phyloP scores from a whole-genome alignment of 2,888 invertebrate genomes.

The Heliconius charithonia region DNA sequence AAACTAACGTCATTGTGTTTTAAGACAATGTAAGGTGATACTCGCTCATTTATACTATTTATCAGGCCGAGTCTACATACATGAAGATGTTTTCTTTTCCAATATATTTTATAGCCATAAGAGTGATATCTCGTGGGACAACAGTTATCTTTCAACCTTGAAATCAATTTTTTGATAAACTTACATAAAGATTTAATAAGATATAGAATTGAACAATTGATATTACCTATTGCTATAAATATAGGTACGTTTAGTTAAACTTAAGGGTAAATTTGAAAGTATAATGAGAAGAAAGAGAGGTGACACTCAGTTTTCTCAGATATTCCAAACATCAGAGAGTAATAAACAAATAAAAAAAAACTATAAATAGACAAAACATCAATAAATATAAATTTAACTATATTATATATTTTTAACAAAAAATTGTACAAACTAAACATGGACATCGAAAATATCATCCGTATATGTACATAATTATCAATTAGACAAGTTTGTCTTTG shows the following conservation, averaged over 20 bases:
- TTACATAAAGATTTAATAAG: neutral
- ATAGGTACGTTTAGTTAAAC: neutral
- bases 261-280: neutral
- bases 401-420: neutral
- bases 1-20: too few relatives aligned
- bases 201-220: neutral
- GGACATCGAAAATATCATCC: neutral
- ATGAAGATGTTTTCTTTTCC: neutral
- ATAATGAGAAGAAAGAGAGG: neutral
- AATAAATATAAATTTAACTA: neutral
- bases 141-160: constrained; percentile 14
- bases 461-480: neutral
- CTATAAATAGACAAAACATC: neutral
- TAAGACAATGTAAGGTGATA: neutral
- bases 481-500: neutral
- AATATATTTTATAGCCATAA: neutral
- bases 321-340: neutral
- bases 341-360: too few relatives aligned
- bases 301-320: neutral
- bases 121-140: neutral
- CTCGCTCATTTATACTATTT: neutral
- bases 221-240: neutral
- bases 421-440: neutral
- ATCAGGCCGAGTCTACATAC: neutral
- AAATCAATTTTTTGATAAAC: constrained; percentile 6